phyloP scores from a whole-genome alignment of 2,113 vertebrate species.

The Siniperca chuatsi region DNA sequence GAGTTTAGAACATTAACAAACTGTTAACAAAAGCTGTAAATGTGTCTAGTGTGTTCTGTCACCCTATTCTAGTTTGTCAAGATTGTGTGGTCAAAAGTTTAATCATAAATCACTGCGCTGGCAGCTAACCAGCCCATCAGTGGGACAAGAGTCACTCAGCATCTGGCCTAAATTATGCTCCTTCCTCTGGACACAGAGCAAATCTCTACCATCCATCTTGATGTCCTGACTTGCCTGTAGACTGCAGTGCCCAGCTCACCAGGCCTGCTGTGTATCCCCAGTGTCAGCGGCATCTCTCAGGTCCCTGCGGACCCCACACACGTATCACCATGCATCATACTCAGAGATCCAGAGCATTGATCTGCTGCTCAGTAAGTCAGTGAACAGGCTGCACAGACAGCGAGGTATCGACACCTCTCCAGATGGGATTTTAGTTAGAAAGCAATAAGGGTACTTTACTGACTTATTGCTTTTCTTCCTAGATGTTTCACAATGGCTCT shows the following conservation, averaged over 20 bases:
- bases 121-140: conserved; percentile 47
- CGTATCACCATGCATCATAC: conserved; percentile 54
- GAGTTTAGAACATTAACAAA: background rate
- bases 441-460: conserved; percentile 28
- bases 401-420: conserved; percentile 58
- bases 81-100: conserved; percentile 26
- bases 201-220: conserved; percentile 69
- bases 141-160: conserved; percentile 42
- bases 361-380: conserved; percentile 64
- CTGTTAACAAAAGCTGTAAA: conserved; percentile 19
- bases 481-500: conserved; percentile 18
- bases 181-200: conserved; percentile 30
- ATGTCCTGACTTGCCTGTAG: conserved; percentile 26
- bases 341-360: conserved; percentile 55
- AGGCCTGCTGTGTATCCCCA: conserved; percentile 12
- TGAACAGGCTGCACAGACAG: conserved; percentile 23
- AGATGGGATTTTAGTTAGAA: conserved; percentile 47
- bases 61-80: conserved; percentile 24
- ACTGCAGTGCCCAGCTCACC: background rate
- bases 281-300: conserved; percentile 37
- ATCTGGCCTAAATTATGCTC: conserved; percentile 68
- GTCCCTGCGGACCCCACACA: conserved; percentile 41
- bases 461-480: conserved; percentile 19
- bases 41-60: conserved; percentile 24
- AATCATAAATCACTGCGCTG: conserved; percentile 29